Base-by-base conservation (phyloP, 2,113 vertebrate species). In the Hyla sarda region DNA sequence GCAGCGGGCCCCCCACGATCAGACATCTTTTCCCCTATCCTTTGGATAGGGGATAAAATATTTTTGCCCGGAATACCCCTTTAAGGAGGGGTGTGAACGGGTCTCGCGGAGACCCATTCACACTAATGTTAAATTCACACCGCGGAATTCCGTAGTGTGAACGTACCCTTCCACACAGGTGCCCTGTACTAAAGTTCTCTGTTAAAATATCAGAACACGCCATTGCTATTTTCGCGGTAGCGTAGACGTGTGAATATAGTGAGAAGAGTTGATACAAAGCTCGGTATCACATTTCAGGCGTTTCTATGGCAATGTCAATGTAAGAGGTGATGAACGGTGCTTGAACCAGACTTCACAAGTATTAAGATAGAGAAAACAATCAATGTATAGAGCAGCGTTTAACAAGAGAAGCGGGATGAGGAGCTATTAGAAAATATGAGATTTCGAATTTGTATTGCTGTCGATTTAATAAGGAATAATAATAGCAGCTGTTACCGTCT, bases 251-350 rank as follows among this genome's bases (percentile, higher is more conserved):
- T 54, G 50, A 77, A 77, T 54, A 21, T 12, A 77, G 47, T 77
- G 74, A 71, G 67, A 76, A 52, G n/a, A n/a, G 74, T 77, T 77
- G 28, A 16, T 52, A 30, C 25, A 28, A 23, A 28, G 47, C n/a
- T 9, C 23, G 67, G 17, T 58, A 84, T 85, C 58, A 77, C 41
- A 78, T 77, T 85, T 77, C 83, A 67, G 74, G 41, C n/a, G 83
- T 85, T 85, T 52, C 83, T 77, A 85, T 85, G 74, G 83, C 62
- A 85, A 85, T 73, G 45, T 77, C 73, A 52, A 48, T 77, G 74
- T 30, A 62, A 25, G 82, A 77, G 73, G 73, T 77, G 58, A 85
- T 75, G 75, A 67, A 77, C 75, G 54, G 58, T 52, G 45, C 32
- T 60, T 77, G 73, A 77, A 52, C 34, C 72, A 76, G 73, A 62